Percentiles rank a stretch among this genome's conserved stretches.
These are phyloP conservation scores for Nomada fucata DNA, from an alignment of 2,888 invertebrate genomes.

Conservation along the genomic window DNA sequence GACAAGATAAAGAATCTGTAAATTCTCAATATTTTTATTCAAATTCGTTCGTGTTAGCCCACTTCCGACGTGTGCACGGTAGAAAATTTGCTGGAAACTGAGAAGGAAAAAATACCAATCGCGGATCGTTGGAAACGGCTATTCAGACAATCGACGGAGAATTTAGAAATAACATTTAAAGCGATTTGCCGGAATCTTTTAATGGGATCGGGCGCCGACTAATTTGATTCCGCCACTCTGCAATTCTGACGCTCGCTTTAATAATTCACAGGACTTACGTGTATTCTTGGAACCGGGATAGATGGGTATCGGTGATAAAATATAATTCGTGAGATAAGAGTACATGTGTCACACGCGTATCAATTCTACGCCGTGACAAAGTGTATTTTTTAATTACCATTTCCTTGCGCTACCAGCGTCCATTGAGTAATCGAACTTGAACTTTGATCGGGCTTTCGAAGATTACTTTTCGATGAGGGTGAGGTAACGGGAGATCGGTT, in stretches of 20 bases:
- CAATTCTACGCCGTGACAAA: background rate
- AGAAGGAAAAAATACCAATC: background rate
- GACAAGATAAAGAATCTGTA: background rate
- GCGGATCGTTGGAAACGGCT: background rate
- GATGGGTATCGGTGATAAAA: slow-evolving; percentile 51
- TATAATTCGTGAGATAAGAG: slow-evolving; percentile 44
- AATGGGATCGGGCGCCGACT: slow-evolving; percentile 59
- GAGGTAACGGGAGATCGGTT: too few species aligned
- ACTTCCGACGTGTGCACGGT: background rate
- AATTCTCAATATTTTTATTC: background rate
- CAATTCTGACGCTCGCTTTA: slow-evolving; percentile 68
- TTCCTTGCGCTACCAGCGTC: too few species aligned
- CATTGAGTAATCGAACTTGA: too few species aligned
- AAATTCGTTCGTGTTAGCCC: background rate
- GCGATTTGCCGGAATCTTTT: slow-evolving; percentile 34
- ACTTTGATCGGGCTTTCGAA: too few species aligned
- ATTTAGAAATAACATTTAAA: slow-evolving; percentile 46
- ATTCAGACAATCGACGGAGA: slow-evolving; percentile 11
- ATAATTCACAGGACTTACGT: slow-evolving; percentile 58
- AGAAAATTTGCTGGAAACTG: background rate
- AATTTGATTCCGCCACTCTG: slow-evolving; percentile 63
- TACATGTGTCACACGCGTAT: slow-evolving; percentile 9
- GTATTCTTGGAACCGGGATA: slow-evolving; percentile 64
- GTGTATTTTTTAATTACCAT: background rate
- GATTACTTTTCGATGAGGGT: too few species aligned